Percentiles rank a stretch among this genome's conserved stretches.
Evolutionary conservation across 2,888 invertebrate species (phyloP).

Genomic region (Loripinus fragilis): DNA sequence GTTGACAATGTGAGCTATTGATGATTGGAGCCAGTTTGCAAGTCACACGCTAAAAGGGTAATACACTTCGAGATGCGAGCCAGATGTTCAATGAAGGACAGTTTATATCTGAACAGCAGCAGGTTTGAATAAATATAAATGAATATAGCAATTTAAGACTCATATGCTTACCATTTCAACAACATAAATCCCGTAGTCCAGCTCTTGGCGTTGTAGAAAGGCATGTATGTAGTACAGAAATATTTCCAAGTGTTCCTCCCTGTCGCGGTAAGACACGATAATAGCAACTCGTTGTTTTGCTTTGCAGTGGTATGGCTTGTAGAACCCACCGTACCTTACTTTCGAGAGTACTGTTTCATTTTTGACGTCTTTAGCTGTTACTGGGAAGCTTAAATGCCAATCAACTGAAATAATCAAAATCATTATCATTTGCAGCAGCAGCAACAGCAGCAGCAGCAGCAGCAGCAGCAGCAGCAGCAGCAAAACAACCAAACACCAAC

Average conservation of each 20-base stretch:
- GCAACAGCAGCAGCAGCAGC: too few species aligned
- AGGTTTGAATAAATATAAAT: too few species aligned
- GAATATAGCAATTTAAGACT: too few species aligned
- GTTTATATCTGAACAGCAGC: too few species aligned
- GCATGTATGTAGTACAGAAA: slow-evolving; percentile 19
- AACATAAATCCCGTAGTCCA: slow-evolving; percentile 7
- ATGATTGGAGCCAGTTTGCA: too few species aligned
- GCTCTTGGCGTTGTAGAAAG: slow-evolving; percentile 6
- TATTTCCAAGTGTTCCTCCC: slow-evolving; percentile 4
- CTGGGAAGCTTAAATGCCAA: neutral
- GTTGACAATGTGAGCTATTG: too few species aligned
- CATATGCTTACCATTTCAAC: slow-evolving; percentile 11
- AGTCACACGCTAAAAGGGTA: too few species aligned
- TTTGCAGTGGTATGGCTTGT: slow-evolving; percentile 10
- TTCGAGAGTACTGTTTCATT: neutral
- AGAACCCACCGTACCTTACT: neutral
- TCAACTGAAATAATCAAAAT: neutral
- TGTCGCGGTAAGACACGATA: slow-evolving; percentile 18
- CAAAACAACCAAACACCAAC: too few species aligned
- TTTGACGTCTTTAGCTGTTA: neutral
- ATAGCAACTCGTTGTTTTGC: slow-evolving; percentile 3
- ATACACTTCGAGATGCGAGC: too few species aligned
- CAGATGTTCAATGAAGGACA: too few species aligned
- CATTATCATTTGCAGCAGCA: too few species aligned
- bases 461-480: too few species aligned